These are phyloP conservation scores for Hemithea aestivaria DNA, from an alignment of 2,888 invertebrate genomes.

Conservation along the genomic window DNA sequence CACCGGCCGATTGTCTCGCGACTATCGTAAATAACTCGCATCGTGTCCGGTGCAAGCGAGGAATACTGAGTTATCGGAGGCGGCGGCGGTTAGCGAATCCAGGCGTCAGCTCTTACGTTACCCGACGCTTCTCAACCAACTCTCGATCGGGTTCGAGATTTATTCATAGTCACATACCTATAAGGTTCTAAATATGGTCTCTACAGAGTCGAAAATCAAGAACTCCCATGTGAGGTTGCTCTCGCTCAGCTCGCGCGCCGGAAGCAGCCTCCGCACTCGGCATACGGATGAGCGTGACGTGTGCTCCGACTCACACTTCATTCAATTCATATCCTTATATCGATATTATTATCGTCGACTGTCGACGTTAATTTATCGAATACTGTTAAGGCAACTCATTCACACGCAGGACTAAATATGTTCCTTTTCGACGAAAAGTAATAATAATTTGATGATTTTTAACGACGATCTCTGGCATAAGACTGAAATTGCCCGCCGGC, in stretches of 20 bases:
- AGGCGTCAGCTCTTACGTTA: conserved; percentile 26
- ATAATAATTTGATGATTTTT: conserved; percentile 46
- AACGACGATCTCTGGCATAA: conserved; percentile 46
- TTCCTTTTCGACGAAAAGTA: conserved; percentile 22
- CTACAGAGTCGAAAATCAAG: conserved; percentile 37
- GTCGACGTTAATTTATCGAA: conserved; percentile 40
- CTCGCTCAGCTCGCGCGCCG: conserved; percentile 49
- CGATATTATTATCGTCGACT: conserved; percentile 37
- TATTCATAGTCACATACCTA: too few species aligned
- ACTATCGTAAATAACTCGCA: conserved; percentile 74
- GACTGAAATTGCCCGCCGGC: conserved; percentile 55
- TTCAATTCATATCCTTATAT: conserved; percentile 25
- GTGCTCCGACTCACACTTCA: conserved; percentile 43
- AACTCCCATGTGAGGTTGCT: conserved; percentile 33
- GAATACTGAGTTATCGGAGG: conserved; percentile 66
- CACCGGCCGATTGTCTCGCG: conserved; percentile 73
- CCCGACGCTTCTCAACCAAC: conserved; percentile 24
- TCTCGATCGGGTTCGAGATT: conserved; percentile 2
- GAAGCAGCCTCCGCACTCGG: conserved; percentile 65
- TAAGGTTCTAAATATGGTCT: conserved; percentile 10
- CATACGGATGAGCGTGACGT: conserved; percentile 71
- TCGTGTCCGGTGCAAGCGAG: conserved; percentile 67
- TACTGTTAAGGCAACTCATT: conserved; percentile 11
- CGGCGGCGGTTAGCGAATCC: conserved; percentile 56
- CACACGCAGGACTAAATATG: conserved; percentile 11